Base-by-base conservation (phyloP, 2,888 invertebrate genomes). In the Drosophila fulvimacula region DNA sequence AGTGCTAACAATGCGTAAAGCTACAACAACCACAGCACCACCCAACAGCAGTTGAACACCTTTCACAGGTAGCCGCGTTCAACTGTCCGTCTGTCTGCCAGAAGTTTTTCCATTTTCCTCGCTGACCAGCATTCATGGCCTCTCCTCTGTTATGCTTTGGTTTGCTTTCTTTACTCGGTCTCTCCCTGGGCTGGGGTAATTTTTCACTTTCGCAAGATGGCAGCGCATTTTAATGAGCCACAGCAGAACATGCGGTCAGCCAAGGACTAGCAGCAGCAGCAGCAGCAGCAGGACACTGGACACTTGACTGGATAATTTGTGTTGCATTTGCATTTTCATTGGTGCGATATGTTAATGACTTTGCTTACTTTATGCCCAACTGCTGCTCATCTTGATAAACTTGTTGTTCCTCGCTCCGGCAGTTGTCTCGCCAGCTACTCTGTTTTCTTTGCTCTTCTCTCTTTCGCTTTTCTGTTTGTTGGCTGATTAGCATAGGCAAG, bases 191-290 rank as follows among this genome's bases (percentile, higher is more conserved):
- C 81, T 48, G 77, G 77, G 77, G 82, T 89, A 91, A 91, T 91
- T 90, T 91, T 91, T 91, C 91, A 90, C 91, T 91, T 90, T 91
- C 90, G 83, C 90, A 90, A 90, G 90, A 89, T 87, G 90, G 82
- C 89, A 87, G 77, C 89, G 89, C 82, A 89, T 85, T 86, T 89
- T 89, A 86, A 86, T 86, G 85, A 86, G 85, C 74, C 73, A 75
- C 39, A 59, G 24, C 67, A 57, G 72, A 68, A 67, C 68, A 61
- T 74, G 83, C 87, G 81, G 83, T 77, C 81, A 74, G 51, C 46
- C 60, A 38, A 52, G 65, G 51, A 60, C 17, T 46, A 41, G 56
- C 51, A 30, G 46, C 21, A 24, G 46, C 57, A 34, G 19, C 11
- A 24, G 34, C 34, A 24, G 44, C 56, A 32, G 7, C n/a, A 44